Evolutionary conservation across 1,140 invertebrate genomes (phyloP).

Genomic region (Zaprionus tsacasi): DNA sequence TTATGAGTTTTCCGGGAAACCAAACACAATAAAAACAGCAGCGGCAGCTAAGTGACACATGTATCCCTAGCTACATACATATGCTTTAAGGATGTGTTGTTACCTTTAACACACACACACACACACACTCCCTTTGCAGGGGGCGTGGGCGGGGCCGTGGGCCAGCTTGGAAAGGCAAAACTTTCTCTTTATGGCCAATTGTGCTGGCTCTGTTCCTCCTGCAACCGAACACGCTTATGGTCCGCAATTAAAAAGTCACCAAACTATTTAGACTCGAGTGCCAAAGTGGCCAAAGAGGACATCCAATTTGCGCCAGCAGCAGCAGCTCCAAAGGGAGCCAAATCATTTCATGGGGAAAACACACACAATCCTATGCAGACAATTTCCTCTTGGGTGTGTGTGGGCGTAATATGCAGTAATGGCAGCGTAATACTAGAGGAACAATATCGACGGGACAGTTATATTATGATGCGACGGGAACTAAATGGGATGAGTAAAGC

Average conservation of each 20-base stretch:
- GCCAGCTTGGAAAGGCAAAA: conserved; percentile 24
- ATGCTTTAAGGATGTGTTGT: conserved; percentile 44
- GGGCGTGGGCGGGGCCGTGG: no score
- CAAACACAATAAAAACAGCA: conserved; percentile 36
- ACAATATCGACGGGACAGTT: no score
- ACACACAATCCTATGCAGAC: no score
- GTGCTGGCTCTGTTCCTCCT: not conserved
- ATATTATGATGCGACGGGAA: no score
- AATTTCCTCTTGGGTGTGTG: no score
- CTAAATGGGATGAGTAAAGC: no score
- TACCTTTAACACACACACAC: conserved; percentile 62
- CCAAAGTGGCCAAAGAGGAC: conserved; percentile 5
- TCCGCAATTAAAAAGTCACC: conserved; percentile 4
- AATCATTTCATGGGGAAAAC: not conserved
- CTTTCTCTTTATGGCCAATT: conserved; percentile 29
- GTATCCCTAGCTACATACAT: conserved; percentile 28
- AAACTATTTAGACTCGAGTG: conserved; percentile 7
- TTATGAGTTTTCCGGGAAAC: conserved; percentile 75
- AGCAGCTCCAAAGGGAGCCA: not conserved
- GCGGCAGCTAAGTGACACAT: conserved; percentile 27
- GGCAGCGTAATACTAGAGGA: no score
- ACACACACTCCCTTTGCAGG: no score
- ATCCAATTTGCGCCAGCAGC: not conserved
- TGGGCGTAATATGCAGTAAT: no score
- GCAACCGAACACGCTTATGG: conserved; percentile 5